phyloP scores from a whole-genome alignment of 2,888 invertebrate species.

The Drosophila paracracens region DNA sequence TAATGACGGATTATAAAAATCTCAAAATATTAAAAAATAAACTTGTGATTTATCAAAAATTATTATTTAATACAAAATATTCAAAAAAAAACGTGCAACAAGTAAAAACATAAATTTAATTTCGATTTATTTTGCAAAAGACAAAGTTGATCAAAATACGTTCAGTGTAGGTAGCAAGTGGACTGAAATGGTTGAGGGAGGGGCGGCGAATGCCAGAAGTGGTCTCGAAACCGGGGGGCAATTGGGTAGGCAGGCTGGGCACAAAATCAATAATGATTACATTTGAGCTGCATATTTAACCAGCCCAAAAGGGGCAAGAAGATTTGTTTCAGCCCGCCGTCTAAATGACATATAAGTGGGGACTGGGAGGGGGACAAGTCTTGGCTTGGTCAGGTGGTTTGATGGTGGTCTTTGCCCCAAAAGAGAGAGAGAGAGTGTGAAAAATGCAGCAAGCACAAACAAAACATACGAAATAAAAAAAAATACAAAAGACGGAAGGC shows the following conservation, averaged over 20 bases:
- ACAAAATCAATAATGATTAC: constrained; percentile 80
- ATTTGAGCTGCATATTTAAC: constrained; percentile 79
- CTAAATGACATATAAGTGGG: constrained; percentile 69
- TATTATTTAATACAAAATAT: neutral
- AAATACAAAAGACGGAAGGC: constrained; percentile 79
- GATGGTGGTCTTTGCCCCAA: constrained; percentile 18
- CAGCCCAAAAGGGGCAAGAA: constrained; percentile 45
- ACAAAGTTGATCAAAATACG: neutral
- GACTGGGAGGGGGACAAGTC: constrained; percentile 33
- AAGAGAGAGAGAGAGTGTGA: constrained; percentile 54
- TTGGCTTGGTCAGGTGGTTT: constrained; percentile 55
- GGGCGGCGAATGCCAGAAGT: neutral
- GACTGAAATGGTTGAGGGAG: constrained; percentile 25
- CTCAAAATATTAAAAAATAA: neutral
- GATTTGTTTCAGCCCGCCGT: constrained; percentile 45
- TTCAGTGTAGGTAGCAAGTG: constrained; percentile 39
- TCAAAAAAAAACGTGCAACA: neutral
- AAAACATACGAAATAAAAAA: constrained; percentile 38
- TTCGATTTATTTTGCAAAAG: neutral
- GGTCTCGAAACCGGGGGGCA: constrained; percentile 5
- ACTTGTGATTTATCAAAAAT: neutral
- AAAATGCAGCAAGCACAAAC: constrained; percentile 52
- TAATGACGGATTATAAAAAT: neutral
- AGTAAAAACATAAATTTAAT: neutral
- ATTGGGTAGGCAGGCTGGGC: constrained; percentile 52